Conservation (phyloP, 2,113 vertebrate species). For the Crotalus viridis region DNA sequence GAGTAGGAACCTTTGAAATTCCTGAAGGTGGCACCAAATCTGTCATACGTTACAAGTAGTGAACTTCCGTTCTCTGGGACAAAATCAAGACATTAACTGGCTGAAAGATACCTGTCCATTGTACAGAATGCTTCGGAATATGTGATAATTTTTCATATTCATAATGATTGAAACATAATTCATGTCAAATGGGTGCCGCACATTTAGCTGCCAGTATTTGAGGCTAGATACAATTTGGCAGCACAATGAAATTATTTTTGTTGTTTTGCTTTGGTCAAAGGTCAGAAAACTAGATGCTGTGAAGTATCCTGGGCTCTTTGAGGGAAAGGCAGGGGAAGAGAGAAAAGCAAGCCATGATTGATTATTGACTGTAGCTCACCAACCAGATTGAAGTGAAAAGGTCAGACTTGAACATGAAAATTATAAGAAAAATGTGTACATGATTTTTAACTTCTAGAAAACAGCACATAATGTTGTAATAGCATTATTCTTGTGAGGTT, state of each 20-base stretch:
- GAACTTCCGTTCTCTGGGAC: neutral
- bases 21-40: neutral
- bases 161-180: neutral
- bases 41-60: neutral
- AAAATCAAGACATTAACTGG: neutral
- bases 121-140: neutral
- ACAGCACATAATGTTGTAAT: neutral
- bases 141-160: neutral
- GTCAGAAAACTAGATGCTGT: neutral
- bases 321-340: neutral
- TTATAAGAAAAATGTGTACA: neutral
- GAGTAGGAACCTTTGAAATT: neutral
- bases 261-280: neutral
- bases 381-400: neutral
- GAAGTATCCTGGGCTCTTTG: neutral
- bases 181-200: neutral
- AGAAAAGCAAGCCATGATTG: neutral
- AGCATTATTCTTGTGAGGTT: neutral
- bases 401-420: neutral
- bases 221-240: neutral
- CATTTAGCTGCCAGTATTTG: neutral
- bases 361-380: neutral
- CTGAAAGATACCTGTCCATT: neutral
- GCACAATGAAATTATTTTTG: neutral
- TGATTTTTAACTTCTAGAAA: neutral